Conservation (phyloP, 2,888 invertebrate species). For the Campoplex nolae region DNA sequence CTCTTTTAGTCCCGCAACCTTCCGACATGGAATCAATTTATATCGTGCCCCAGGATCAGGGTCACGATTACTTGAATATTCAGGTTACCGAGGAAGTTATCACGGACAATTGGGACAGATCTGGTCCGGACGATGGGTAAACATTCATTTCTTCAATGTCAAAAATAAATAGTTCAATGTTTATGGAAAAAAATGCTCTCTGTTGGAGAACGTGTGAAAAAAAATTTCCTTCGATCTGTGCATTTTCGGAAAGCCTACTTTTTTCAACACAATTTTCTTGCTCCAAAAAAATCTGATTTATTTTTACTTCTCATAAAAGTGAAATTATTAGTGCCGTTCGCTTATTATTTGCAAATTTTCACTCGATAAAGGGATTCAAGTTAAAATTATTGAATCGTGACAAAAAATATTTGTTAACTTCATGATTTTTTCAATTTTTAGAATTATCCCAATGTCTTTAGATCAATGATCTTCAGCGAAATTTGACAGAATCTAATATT, state of each 20-base stretch:
- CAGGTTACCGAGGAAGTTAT: constrained; percentile 93
- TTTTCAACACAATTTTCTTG: no score
- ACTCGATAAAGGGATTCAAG: no score
- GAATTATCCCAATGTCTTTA: not conserved
- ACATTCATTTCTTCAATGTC: constrained; percentile 32
- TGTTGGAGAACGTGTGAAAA: no score
- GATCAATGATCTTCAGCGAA: no score
- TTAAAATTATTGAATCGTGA: no score
- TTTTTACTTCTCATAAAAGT: no score
- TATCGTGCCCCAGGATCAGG: constrained; percentile 85
- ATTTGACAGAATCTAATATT: no score
- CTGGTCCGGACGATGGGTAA: constrained; percentile 90
- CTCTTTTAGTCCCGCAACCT: constrained; percentile 81
- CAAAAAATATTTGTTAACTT: no score
- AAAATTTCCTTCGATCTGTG: not conserved
- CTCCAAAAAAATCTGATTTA: no score
- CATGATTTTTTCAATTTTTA: not conserved
- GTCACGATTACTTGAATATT: constrained; percentile 85
- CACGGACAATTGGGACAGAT: constrained; percentile 92
- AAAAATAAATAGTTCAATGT: not conserved
- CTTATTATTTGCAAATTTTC: no score
- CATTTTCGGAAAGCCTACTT: not conserved
- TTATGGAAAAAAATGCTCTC: constrained; percentile 19
- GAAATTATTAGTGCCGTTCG: no score
- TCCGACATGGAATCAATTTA: constrained; percentile 84